These are phyloP conservation scores for Vipera latastei DNA, from an alignment of 2,797 vertebrate species.

Conservation along the genomic window DNA sequence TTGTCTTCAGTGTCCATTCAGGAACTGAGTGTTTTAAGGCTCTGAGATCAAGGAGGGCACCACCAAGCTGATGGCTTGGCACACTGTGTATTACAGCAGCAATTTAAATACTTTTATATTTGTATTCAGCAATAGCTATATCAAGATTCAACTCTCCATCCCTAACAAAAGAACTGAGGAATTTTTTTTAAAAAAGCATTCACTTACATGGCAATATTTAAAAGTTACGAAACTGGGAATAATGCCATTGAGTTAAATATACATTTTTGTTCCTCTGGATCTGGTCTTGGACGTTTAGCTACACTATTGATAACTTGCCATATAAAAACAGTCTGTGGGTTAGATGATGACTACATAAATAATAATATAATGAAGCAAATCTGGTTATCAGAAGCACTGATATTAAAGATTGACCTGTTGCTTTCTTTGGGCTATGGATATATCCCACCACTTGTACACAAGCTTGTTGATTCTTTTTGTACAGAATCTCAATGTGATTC, in stretches of 20 bases:
- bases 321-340: constrained; percentile 13
- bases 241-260: constrained; percentile 23
- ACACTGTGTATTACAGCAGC: background rate
- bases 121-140: constrained; percentile 17
- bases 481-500: background rate
- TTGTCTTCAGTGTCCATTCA: background rate
- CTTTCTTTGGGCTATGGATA: background rate
- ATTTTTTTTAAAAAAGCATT: background rate
- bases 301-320: background rate
- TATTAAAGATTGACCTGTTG: background rate
- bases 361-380: background rate
- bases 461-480: background rate
- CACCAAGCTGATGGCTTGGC: background rate
- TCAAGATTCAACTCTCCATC: constrained; percentile 15
- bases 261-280: background rate
- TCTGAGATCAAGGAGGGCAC: background rate
- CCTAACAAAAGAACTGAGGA: constrained; percentile 16
- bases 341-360: background rate
- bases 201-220: constrained; percentile 30
- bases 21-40: background rate
- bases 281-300: background rate
- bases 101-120: constrained; percentile 44
- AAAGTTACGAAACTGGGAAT: constrained; percentile 5
- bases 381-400: constrained; percentile 35
- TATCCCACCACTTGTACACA: background rate